Percentiles rank a stretch among this genome's conserved stretches.
Conservation (phyloP, 2,888 invertebrate species). For the Cabera pusaria region DNA sequence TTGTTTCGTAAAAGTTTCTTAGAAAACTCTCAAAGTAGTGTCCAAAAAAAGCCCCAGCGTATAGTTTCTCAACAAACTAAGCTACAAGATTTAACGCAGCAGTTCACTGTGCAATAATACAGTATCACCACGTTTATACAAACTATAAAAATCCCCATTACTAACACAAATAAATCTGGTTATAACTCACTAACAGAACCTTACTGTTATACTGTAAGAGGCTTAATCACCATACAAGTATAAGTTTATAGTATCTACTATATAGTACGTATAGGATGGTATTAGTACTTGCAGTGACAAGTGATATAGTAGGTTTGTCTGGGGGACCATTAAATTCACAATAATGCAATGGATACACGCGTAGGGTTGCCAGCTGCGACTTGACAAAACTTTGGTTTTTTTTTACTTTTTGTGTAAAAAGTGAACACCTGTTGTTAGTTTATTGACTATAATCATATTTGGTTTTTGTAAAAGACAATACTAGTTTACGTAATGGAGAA, state of each 20-base stretch:
- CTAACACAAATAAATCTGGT: constrained; percentile 6
- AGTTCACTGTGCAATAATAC: background rate
- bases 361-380: constrained; percentile 46
- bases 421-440: background rate
- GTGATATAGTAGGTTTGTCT: constrained; percentile 41
- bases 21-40: no score
- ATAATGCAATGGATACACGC: constrained; percentile 44
- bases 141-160: constrained; percentile 7
- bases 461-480: no score
- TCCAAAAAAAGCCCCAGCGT: no score
- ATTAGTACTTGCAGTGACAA: constrained; percentile 26
- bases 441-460: no score
- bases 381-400: no score
- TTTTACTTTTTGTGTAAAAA: no score
- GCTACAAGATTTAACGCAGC: no score
- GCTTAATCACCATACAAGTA: constrained; percentile 11
- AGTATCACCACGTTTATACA: constrained; percentile 3
- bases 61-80: no score
- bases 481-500: no score
- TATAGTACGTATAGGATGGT: constrained; percentile 4
- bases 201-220: constrained; percentile 7
- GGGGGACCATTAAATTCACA: constrained; percentile 50
- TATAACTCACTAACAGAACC: constrained; percentile 4
- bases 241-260: background rate
- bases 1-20: no score